Evolutionary conservation across 2,888 invertebrate species (phyloP).

Genomic region (Rapana venosa): DNA sequence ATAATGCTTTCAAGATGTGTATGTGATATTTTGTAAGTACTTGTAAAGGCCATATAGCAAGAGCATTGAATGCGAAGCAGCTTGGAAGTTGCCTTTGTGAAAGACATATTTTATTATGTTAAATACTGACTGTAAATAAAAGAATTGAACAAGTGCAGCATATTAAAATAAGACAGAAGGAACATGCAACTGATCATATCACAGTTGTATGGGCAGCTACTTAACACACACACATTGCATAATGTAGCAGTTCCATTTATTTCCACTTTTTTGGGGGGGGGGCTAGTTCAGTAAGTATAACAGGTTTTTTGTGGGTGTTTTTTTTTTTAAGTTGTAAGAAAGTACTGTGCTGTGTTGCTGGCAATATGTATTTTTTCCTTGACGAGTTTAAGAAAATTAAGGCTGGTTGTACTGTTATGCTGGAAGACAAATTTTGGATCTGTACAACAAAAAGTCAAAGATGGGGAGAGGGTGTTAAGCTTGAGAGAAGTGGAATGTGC

Average conservation of each 20-base stretch:
- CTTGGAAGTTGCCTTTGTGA: neutral
- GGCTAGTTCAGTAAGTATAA: too few species aligned
- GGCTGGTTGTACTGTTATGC: too few species aligned
- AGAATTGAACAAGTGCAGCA: neutral
- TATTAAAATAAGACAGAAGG: neutral
- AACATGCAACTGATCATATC: slow-evolving; percentile 19
- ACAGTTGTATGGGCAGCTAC: slow-evolving; percentile 35
- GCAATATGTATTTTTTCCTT: too few species aligned
- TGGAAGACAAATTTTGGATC: too few species aligned
- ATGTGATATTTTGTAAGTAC: slow-evolving; percentile 33
- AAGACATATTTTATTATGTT: neutral
- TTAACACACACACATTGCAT: slow-evolving; percentile 19
- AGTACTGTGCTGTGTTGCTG: too few species aligned
- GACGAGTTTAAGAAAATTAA: too few species aligned
- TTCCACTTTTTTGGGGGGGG: too few species aligned
- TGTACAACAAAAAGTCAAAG: too few species aligned
- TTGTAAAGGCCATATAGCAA: slow-evolving; percentile 16
- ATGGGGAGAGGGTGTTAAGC: too few species aligned
- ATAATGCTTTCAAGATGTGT: slow-evolving; percentile 3
- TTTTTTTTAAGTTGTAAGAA: too few species aligned
- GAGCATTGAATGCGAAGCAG: neutral
- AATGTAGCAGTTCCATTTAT: slow-evolving; percentile 8
- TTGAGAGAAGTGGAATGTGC: too few species aligned
- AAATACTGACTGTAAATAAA: slow-evolving; percentile 22
- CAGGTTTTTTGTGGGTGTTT: too few species aligned